Evolutionary conservation across 2,888 invertebrate species (phyloP), one percentile per base, ranked within the genome.

Genomic region (Agrenia bidenticulata): DNA sequence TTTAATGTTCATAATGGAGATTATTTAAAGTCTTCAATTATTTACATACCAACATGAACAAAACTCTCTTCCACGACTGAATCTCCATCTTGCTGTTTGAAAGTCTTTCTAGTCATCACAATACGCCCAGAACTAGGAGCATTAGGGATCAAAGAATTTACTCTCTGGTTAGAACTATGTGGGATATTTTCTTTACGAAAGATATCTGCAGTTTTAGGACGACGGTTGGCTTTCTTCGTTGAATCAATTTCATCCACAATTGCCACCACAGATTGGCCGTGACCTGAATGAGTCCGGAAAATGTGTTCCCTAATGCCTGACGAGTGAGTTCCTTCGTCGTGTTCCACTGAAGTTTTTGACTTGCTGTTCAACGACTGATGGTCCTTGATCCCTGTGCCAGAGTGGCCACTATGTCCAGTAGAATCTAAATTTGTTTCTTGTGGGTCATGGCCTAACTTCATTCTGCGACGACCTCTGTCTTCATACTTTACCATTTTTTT

Each of bases 401-500:
- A 39, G 5, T 45, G 45, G 15, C 45, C 45, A 11, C 50, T 56
- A n/a, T n/a, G n/a, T n/a, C n/a, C n/a, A 0, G 65, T 60, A 2
- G 69, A 63, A 24, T 66, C 66, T n/a, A 66, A 27, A 2, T 53
- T 24, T 1, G 65, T 69, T n/a, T 65, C 66, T 1, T 68, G 49
- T 7, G 68, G 59, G 32, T 27, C 63, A 45, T 75, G 73, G 7
- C 72, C 75, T n/a, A 72, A 45, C 23, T 57, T 60, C 15, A 45
- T 42, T 15, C 72, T 58, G 19, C 74, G 37, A 39, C 72, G 57
- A 57, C 66, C 60, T 37, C 56, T 62, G 19, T 67, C 68, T 56
- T 76, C 76, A 50, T 63, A 57, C 51, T 73, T 74, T 9, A 76
- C 66, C 2, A 74, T 41, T 26, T 67, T 72, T 37, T 69, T 69